These are phyloP conservation scores for Patella caerulea DNA, from an alignment of 2,888 invertebrate genomes.

Conservation along the genomic window DNA sequence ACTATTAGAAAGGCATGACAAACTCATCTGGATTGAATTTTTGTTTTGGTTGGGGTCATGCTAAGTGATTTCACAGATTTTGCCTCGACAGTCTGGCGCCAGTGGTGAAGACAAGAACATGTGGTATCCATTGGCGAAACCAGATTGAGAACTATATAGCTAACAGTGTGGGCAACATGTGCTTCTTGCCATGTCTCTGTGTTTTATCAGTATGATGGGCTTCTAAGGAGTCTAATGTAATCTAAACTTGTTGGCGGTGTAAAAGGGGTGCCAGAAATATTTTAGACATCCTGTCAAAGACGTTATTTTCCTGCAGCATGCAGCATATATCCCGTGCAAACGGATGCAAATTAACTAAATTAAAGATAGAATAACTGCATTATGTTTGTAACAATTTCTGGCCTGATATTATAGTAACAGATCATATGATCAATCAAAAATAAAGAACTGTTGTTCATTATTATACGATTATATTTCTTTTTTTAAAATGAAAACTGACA, in stretches of 20 bases:
- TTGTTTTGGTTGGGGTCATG: constrained; percentile 37
- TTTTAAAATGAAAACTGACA: too few species aligned
- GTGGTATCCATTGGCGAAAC: constrained; percentile 24
- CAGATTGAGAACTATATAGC: constrained; percentile 32
- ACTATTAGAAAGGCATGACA: constrained; percentile 40
- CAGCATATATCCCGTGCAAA: too few species aligned
- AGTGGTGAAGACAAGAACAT: constrained; percentile 33
- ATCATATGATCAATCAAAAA: too few species aligned
- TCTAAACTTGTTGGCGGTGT: background rate
- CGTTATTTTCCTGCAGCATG: too few species aligned
- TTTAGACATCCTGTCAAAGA: constrained; percentile 1
- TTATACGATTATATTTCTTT: too few species aligned
- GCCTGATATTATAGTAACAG: too few species aligned
- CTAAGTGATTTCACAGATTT: constrained; percentile 40
- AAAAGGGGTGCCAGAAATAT: constrained; percentile 11
- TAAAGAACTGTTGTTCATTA: too few species aligned
- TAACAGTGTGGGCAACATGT: constrained; percentile 33
- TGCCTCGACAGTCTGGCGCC: constrained; percentile 40
- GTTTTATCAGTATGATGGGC: constrained; percentile 13
- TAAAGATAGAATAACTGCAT: too few species aligned
- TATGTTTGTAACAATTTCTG: too few species aligned
- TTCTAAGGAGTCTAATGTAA: constrained; percentile 4
- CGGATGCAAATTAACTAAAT: too few species aligned
- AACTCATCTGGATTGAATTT: constrained; percentile 41
- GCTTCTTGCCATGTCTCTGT: constrained; percentile 19